Percentiles rank a stretch among this genome's conserved stretches.
These are phyloP conservation scores for Aelia acuminata DNA, from an alignment of 2,888 invertebrate species.

Conservation along the genomic window DNA sequence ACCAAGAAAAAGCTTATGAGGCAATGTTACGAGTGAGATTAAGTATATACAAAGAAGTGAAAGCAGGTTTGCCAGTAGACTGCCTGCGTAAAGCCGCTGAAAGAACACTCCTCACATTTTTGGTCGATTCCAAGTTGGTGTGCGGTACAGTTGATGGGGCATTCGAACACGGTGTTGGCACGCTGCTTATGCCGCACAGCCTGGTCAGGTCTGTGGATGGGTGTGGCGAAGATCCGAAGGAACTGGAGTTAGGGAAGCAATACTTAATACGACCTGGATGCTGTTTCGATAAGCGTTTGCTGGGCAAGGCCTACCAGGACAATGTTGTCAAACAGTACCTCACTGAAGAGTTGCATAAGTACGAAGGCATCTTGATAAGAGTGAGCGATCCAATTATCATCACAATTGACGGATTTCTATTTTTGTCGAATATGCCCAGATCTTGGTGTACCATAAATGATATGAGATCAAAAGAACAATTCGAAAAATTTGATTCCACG, in stretches of 20 bases:
- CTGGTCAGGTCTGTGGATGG: neutral
- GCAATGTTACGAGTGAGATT: neutral
- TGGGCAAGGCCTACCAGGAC: neutral
- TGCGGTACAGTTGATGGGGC: neutral
- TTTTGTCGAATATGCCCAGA: neutral
- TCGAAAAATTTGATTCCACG: neutral
- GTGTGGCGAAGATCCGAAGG: neutral
- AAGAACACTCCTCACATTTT: neutral
- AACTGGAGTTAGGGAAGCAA: neutral
- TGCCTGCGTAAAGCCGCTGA: neutral
- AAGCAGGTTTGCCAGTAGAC: neutral
- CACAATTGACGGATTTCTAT: neutral
- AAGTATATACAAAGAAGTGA: neutral
- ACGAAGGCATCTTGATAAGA: neutral
- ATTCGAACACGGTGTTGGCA: neutral
- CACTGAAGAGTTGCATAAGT: neutral
- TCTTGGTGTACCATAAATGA: neutral
- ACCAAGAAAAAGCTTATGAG: neutral
- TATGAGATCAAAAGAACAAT: neutral
- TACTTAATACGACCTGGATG: neutral
- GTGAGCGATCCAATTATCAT: neutral
- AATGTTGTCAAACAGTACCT: neutral
- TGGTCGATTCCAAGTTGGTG: neutral
- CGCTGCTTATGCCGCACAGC: neutral
- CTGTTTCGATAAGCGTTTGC: neutral